Conservation (phyloP, 1,140 invertebrate genomes). For the Ceratitis capitata region DNA sequence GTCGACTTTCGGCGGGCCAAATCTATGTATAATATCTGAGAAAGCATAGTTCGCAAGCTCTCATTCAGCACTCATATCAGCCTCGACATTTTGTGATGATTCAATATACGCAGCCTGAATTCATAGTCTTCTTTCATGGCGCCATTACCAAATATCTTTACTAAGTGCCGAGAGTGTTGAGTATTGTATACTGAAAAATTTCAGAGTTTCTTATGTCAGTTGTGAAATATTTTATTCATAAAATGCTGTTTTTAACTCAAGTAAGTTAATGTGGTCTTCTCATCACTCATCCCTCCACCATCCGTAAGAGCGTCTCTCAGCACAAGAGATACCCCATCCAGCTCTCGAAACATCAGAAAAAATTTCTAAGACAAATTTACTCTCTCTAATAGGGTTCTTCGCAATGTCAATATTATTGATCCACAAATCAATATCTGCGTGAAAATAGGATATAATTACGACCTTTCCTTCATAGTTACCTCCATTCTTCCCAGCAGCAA, state of each 20-base stretch:
- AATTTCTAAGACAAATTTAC: neutral
- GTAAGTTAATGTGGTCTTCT: neutral
- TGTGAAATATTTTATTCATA: neutral
- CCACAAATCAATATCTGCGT: neutral
- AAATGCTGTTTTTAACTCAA: neutral
- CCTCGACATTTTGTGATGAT: neutral
- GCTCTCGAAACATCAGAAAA: neutral
- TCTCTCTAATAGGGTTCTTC: neutral
- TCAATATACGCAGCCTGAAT: neutral
- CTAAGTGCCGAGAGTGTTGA: neutral
- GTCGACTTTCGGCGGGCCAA: neutral
- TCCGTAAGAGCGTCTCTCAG: too few relatives aligned
- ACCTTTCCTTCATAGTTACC: too few relatives aligned
- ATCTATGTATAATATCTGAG: neutral
- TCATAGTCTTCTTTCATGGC: too few relatives aligned
- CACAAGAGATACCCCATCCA: neutral
- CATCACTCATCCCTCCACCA: neutral
- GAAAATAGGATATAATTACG: neutral
- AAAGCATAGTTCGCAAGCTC: too few relatives aligned
- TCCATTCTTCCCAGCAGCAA: too few relatives aligned
- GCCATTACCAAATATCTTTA: too few relatives aligned
- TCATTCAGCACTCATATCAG: neutral
- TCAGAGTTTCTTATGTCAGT: neutral
- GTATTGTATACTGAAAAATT: neutral
- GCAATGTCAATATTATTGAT: neutral